Evolutionary conservation across 2,113 vertebrate species (phyloP), one percentile per base, ranked within the genome.

Genomic region (Gopherus flavomarginatus): DNA sequence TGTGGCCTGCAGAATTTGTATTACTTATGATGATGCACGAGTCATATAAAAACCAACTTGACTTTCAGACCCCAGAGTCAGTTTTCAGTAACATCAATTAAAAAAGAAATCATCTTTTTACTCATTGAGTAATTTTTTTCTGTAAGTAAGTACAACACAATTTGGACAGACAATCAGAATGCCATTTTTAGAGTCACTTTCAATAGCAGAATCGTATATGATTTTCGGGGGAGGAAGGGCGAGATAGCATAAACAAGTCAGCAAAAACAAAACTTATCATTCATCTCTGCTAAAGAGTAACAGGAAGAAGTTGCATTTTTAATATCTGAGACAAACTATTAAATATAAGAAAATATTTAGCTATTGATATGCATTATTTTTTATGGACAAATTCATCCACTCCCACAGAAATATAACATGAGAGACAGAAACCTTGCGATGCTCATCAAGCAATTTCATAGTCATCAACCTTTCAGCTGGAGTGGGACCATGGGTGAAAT

Each of bases 321-420:
- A 81, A 47, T 10, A 31, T 24, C 88, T 81, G 88, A 91, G 26
- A 38, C 0, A 89, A 22, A 22, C 78, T 78, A 62, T 6, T 94
- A 88, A 17, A n/a, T 17, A 65, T 49, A 1, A 85, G 8, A 75
- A 72, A 92, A 29, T 17, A 38, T 75, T 80, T 11, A 24, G 75
- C 75, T 27, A 22, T 11, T 42, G 24, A 44, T 26, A 77, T 77
- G 72, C n/a, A 77, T 8, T 0, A 2, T 0, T 0, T 83, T 35
- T n/a, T 31, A 24, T 49, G 56, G 49, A 35, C 65, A n/a, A 22
- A 0, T 0, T 22, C 0, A 0, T 6, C 14, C 80, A 27, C 79
- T 62, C n/a, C 88, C 59, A 50, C 53, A 78, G 69, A 52, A 29
- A 24, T 8, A 3, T 1, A 16, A 16, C 38, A 72, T 62, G 59